Conservation (phyloP, 2,797 vertebrate species). For the Diceros bicornis region DNA sequence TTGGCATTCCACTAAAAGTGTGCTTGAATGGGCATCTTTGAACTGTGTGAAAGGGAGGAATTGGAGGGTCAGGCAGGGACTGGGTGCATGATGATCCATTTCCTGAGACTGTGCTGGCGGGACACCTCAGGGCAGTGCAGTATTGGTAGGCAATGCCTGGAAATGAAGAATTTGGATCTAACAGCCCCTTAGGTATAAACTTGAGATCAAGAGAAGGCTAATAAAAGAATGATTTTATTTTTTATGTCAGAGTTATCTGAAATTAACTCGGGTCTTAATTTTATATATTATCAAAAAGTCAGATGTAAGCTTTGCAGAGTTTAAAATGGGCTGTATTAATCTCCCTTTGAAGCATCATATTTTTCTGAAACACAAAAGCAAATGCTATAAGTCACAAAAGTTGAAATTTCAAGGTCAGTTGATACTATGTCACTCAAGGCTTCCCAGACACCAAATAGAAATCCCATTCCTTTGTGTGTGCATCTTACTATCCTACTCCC, state of each 20-base stretch:
- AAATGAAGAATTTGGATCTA: neutral
- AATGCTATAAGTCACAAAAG: conserved; percentile 32
- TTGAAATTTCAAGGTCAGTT: conserved; percentile 58
- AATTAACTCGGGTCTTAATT: neutral
- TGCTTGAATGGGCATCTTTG: neutral
- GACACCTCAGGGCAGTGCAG: neutral
- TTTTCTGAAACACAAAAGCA: conserved; percentile 65
- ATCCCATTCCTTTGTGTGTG: conserved; percentile 27
- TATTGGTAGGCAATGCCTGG: neutral
- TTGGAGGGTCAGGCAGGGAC: no score
- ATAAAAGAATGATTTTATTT: neutral
- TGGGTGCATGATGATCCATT: neutral
- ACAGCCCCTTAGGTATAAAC: neutral
- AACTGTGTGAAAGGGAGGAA: neutral
- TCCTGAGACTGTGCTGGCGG: neutral
- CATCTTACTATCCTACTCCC: conserved; percentile 44
- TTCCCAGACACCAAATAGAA: conserved; percentile 65
- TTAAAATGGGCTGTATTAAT: conserved; percentile 18
- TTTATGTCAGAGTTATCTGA: neutral
- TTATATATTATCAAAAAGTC: neutral
- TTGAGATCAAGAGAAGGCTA: conserved; percentile 2
- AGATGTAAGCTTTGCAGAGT: neutral
- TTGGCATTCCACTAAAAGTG: neutral
- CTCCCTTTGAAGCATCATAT: conserved; percentile 44
- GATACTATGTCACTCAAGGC: neutral